phyloP scores from a whole-genome alignment of 1,140 invertebrate species.

The Temnothorax longispinosus region DNA sequence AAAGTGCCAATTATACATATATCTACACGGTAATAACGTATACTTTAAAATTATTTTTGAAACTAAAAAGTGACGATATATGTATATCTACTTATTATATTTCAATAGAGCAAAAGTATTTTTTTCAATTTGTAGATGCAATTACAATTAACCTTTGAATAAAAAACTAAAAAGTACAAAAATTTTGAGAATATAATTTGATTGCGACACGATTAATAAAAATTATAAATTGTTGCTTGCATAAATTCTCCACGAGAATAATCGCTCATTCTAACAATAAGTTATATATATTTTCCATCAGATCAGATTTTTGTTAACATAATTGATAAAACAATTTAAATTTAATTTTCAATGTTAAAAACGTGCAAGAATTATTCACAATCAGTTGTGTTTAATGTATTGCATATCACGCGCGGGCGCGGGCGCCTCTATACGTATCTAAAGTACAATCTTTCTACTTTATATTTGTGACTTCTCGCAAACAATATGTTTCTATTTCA shows the following conservation, averaged over 20 bases:
- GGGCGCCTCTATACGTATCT: not conserved
- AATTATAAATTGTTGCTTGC: not conserved
- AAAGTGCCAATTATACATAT: constrained; percentile 1
- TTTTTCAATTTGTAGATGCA: not conserved
- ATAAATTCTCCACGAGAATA: constrained; percentile 1
- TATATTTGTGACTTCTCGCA: constrained; percentile 8
- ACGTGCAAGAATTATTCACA: not conserved
- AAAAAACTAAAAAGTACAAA: not conserved
- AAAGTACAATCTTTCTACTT: constrained; percentile 30
- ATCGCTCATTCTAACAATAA: not conserved
- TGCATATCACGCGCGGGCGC: not conserved
- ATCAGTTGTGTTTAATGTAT: not conserved
- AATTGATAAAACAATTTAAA: constrained; percentile 1
- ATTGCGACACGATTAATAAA: not conserved
- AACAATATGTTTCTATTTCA: constrained; percentile 15
- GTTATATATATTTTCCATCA: not conserved
- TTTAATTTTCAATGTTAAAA: constrained; percentile 13
- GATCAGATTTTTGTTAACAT: not conserved
- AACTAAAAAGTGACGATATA: not conserved
- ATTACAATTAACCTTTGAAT: constrained; percentile 14
- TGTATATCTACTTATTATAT: not conserved
- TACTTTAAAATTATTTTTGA: not conserved
- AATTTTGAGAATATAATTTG: not conserved
- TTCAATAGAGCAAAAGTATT: not conserved
- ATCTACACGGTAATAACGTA: not conserved